Evolutionary conservation across 2,113 vertebrate genomes (phyloP).

Genomic region (Pseudopipra pipra): DNA sequence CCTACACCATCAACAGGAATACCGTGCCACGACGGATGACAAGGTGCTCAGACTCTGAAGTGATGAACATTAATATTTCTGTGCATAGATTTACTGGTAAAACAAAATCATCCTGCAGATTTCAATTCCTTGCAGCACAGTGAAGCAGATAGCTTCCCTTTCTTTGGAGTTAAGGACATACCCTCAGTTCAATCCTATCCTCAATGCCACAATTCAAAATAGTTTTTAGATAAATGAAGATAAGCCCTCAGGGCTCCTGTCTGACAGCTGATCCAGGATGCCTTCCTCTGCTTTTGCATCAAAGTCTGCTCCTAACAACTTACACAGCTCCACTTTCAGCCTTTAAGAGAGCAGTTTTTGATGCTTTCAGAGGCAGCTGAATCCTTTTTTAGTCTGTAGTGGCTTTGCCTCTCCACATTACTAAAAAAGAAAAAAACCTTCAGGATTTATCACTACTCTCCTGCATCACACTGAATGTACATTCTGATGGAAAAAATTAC

Average conservation of each 20-base stretch:
- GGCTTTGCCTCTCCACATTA: not conserved
- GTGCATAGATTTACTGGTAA: constrained; percentile 18
- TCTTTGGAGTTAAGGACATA: not conserved
- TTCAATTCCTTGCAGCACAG: not conserved
- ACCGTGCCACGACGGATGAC: not conserved
- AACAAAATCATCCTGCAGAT: not conserved
- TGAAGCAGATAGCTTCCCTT: not conserved
- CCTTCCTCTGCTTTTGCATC: not conserved
- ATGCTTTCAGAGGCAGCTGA: not conserved
- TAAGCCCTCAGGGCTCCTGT: not conserved
- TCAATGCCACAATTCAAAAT: not conserved
- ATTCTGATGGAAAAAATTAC: not conserved
- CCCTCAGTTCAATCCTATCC: not conserved
- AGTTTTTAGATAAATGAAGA: not conserved
- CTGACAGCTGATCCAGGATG: not conserved
- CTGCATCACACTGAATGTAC: not conserved
- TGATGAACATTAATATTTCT: not conserved
- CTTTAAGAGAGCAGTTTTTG: not conserved
- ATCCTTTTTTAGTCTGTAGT: not conserved
- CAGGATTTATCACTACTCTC: not conserved
- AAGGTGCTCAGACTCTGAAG: not conserved
- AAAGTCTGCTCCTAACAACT: not conserved
- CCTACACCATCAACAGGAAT: not conserved
- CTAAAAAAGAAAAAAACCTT: not conserved
- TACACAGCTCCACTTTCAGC: not conserved